These are phyloP conservation scores for Spea bombifrons DNA, from an alignment of 2,113 vertebrate species.

Conservation along the genomic window DNA sequence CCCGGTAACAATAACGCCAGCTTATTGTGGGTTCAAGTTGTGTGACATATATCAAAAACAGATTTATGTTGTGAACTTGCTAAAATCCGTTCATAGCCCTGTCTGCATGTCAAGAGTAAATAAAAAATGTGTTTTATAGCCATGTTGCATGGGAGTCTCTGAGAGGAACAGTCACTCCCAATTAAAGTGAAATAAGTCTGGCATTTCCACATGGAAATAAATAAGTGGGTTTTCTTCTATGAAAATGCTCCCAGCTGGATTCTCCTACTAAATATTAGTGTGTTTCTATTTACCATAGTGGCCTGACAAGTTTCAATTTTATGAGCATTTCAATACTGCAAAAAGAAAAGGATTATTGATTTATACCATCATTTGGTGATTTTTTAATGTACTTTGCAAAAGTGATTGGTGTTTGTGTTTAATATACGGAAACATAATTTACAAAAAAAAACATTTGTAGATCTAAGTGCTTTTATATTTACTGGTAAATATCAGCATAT, in stretches of 20 bases:
- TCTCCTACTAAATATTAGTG: slow-evolving; percentile 39
- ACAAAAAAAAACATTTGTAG: background rate
- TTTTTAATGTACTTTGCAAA: too few species aligned
- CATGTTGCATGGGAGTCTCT: slow-evolving; percentile 28
- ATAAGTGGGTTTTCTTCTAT: slow-evolving; percentile 35
- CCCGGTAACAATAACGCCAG: background rate
- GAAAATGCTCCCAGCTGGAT: slow-evolving; percentile 39
- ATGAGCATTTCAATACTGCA: slow-evolving; percentile 37
- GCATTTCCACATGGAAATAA: slow-evolving; percentile 42
- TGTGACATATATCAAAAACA: slow-evolving; percentile 16
- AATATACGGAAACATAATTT: too few species aligned
- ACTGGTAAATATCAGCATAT: too few species aligned
- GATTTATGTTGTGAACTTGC: slow-evolving; percentile 6
- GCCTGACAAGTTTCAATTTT: slow-evolving; percentile 42
- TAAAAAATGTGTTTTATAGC: slow-evolving; percentile 38
- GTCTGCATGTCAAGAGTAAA: slow-evolving; percentile 32
- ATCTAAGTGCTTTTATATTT: too few species aligned
- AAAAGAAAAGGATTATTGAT: slow-evolving; percentile 33
- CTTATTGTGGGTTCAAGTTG: background rate
- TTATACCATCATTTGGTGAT: slow-evolving; percentile 27
- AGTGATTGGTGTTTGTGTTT: too few species aligned
- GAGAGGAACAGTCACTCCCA: slow-evolving; percentile 39
- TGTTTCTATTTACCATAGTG: slow-evolving; percentile 45
- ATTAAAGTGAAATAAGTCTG: slow-evolving; percentile 40
- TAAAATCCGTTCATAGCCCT: slow-evolving; percentile 10